These are phyloP conservation scores for Meloidogyne chitwoodi DNA, from an alignment of 1,140 invertebrate species.

Conservation along the genomic window DNA sequence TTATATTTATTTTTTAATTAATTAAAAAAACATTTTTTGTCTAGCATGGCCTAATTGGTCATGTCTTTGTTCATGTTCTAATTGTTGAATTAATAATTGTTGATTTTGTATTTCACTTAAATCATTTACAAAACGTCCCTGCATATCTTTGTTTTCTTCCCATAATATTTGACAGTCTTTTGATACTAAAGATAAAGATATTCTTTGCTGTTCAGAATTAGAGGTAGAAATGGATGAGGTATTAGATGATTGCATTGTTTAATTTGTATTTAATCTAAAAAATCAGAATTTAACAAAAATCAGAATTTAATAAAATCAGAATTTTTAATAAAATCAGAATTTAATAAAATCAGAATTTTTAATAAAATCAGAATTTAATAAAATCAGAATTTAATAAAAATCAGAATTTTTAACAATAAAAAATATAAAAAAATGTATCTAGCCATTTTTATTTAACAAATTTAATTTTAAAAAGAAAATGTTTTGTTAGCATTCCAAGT, in stretches of 20 bases:
- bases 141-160: conserved; percentile 60
- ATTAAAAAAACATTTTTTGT: conserved; percentile 28
- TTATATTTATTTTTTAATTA: not conserved
- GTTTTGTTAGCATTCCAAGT: not conserved
- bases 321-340: no score
- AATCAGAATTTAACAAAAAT: no score
- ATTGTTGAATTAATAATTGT: conserved; percentile 47
- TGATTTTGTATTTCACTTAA: conserved; percentile 50
- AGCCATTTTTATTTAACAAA: not conserved
- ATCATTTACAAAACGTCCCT: conserved; percentile 57
- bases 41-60: conserved; percentile 45
- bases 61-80: conserved; percentile 42
- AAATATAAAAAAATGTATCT: not conserved
- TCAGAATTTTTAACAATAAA: no score
- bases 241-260: not conserved
- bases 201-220: not conserved
- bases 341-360: no score
- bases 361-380: no score
- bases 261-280: not conserved
- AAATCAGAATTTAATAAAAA: no score
- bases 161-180: conserved; percentile 57
- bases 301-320: no score
- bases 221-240: not conserved
- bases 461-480: not conserved
- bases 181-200: conserved; percentile 23